A percentile compares a stretch with the other conserved stretches of the same genome.
Evolutionary conservation across 2,113 vertebrate species (phyloP).

Genomic region (Cyprinodon tularosa): DNA sequence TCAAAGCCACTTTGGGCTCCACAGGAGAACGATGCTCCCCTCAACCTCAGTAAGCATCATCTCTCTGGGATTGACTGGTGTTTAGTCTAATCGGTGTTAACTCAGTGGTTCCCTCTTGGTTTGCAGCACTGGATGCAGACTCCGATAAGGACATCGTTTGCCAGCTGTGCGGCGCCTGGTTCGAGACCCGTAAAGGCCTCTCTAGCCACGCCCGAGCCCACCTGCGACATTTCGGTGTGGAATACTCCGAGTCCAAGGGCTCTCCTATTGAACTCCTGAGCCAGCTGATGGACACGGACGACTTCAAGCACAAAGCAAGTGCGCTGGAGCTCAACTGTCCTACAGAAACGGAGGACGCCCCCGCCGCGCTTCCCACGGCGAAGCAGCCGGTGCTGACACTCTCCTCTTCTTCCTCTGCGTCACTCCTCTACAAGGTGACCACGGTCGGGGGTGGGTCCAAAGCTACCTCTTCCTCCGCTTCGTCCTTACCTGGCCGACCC

Average conservation of each 20-base stretch:
- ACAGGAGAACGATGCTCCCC: constrained; percentile 90
- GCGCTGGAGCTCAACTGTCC: constrained; percentile 60
- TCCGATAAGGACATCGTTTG: constrained; percentile 90
- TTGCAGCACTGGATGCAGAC: constrained; percentile 88
- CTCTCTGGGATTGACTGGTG: background rate
- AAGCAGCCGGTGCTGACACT: constrained; percentile 70
- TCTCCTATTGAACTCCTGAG: constrained; percentile 90
- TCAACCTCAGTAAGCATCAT: constrained; percentile 92
- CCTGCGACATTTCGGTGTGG: constrained; percentile 91
- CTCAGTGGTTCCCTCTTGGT: background rate
- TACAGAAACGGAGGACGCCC: constrained; percentile 47
- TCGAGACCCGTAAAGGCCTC: constrained; percentile 92
- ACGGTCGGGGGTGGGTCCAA: constrained; percentile 68
- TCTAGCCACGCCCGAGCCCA: constrained; percentile 93
- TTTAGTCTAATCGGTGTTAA: background rate
- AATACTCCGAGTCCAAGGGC: constrained; percentile 91
- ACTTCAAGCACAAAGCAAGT: constrained; percentile 84
- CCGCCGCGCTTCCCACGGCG: constrained; percentile 62
- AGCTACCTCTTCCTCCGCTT: constrained; percentile 79
- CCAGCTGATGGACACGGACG: constrained; percentile 88
- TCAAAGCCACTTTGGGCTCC: constrained; percentile 83
- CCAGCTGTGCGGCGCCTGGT: constrained; percentile 94
- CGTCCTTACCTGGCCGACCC: constrained; percentile 74
- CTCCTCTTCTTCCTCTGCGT: constrained; percentile 66
- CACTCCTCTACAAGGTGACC: constrained; percentile 76